Evolutionary conservation across 2,888 invertebrate species (phyloP).

Genomic region (Lochmaea capreae): DNA sequence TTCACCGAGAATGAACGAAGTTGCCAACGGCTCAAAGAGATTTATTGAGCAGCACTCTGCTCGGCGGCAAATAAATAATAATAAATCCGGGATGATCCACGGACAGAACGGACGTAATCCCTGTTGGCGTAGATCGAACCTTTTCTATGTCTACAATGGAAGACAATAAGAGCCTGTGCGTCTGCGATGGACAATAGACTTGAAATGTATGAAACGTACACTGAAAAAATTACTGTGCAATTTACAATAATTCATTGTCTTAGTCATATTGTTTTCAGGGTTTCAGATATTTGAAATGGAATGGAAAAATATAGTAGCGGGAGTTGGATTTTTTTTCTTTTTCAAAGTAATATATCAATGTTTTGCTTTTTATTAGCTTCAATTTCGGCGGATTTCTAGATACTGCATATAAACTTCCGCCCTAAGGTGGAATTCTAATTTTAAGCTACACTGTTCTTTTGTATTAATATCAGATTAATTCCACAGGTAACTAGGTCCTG

Average conservation of each 20-base stretch:
- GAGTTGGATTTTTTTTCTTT: too few species aligned
- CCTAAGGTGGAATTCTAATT: too few species aligned
- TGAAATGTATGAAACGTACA: conserved; percentile 14
- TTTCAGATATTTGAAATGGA: too few species aligned
- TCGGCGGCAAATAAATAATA: conserved; percentile 55
- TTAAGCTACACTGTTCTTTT: too few species aligned
- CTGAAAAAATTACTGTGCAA: conserved; percentile 8
- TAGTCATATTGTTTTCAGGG: background rate
- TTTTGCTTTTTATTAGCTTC: too few species aligned
- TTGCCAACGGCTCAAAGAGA: conserved; percentile 49
- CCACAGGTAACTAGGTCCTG: too few species aligned
- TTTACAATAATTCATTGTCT: background rate
- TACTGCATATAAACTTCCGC: too few species aligned
- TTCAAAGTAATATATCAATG: too few species aligned
- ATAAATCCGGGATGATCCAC: conserved; percentile 55
- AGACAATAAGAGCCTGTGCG: conserved; percentile 25
- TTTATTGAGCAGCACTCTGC: conserved; percentile 48
- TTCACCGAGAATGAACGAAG: conserved; percentile 4
- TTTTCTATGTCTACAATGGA: conserved; percentile 30
- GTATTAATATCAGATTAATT: too few species aligned
- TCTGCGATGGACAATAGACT: conserved; percentile 14
- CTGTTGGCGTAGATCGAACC: conserved; percentile 41
- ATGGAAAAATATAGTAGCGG: too few species aligned
- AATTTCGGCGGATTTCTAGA: too few species aligned
- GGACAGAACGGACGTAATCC: conserved; percentile 39